Evolutionary conservation across 2,888 invertebrate species (phyloP).

Genomic region (Pheosia tremula): DNA sequence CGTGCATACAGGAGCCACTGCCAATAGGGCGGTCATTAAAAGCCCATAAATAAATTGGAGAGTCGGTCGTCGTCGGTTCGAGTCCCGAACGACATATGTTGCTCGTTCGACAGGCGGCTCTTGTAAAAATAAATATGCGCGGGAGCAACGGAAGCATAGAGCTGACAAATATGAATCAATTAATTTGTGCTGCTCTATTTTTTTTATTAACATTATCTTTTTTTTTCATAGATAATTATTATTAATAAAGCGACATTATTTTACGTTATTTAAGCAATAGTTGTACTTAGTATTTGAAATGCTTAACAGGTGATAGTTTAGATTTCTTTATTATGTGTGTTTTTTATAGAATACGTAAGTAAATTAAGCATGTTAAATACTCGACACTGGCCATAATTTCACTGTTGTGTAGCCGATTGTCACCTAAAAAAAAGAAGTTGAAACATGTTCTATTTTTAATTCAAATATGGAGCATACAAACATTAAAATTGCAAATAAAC

Average conservation of each 20-base stretch:
- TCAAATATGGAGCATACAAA: background rate
- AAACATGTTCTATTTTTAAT: background rate
- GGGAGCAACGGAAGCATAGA: constrained; percentile 24
- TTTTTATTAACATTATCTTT: too few relatives aligned
- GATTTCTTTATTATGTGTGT: too few relatives aligned
- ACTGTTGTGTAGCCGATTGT: too few relatives aligned
- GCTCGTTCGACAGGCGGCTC: constrained; percentile 54
- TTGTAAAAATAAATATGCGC: constrained; percentile 57
- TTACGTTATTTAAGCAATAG: too few relatives aligned
- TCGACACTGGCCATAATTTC: too few relatives aligned
- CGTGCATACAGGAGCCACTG: constrained; percentile 43
- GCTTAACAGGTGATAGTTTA: too few relatives aligned
- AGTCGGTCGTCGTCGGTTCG: constrained; percentile 43
- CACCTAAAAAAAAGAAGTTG: background rate
- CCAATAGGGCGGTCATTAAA: constrained; percentile 71
- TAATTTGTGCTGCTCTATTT: background rate
- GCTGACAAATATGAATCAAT: background rate
- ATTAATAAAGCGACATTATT: too few relatives aligned
- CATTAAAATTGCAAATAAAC: constrained; percentile 18
- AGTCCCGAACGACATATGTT: constrained; percentile 71
- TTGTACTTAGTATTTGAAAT: too few relatives aligned
- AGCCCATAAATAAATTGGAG: constrained; percentile 73
- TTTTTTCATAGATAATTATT: too few relatives aligned
- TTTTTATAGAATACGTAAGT: too few relatives aligned
- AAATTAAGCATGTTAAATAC: too few relatives aligned